Conservation (phyloP, 53 echinoderm and acorn worm species). For the Echinarachnius parma region DNA sequence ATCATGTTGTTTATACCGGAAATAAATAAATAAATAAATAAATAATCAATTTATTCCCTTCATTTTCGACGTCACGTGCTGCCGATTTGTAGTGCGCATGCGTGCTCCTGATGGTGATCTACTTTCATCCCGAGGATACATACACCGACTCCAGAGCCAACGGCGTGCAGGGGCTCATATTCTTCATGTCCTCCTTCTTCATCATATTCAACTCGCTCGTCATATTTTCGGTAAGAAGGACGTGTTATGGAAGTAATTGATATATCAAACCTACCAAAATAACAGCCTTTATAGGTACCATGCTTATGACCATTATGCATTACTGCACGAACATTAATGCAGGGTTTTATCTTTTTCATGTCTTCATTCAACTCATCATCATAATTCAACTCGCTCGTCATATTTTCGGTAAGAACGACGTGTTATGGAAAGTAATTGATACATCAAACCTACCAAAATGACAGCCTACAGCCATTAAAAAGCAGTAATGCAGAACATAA, state of each 20-base stretch:
- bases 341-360: conserved; percentile 54
- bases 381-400: conserved; percentile 40
- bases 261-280: neutral
- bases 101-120: conserved; percentile 47
- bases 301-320: too few relatives aligned
- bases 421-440: too few relatives aligned
- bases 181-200: conserved; percentile 56
- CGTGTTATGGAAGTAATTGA: too few relatives aligned
- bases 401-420: conserved; percentile 47
- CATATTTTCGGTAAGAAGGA: conserved; percentile 43
- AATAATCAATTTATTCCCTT: neutral
- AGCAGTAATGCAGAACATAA: too few relatives aligned
- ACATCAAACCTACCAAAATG: neutral
- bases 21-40: too few relatives aligned
- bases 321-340: too few relatives aligned
- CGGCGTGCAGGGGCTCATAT: conserved; percentile 45
- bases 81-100: conserved; percentile 46
- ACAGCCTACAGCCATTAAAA: too few relatives aligned
- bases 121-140: conserved; percentile 31
- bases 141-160: conserved; percentile 32
- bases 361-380: conserved; percentile 54
- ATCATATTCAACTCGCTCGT: conserved; percentile 48
- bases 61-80: neutral
- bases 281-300: neutral
- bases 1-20: too few relatives aligned